phyloP scores from a whole-genome alignment of 1,140 invertebrate genomes.

The Wasmannia auropunctata region DNA sequence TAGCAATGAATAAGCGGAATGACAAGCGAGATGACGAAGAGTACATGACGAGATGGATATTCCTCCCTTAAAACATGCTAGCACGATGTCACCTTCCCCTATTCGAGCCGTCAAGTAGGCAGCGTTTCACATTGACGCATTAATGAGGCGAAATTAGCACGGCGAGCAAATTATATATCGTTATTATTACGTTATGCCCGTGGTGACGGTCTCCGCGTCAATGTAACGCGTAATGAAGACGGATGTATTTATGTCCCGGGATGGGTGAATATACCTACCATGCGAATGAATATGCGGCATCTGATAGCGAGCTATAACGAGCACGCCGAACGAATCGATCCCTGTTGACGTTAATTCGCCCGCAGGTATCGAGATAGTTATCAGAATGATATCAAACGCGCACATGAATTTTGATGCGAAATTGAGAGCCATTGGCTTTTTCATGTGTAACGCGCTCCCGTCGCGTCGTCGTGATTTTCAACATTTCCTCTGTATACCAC shows the following conservation, averaged over 20 bases:
- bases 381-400: slow-evolving; percentile 4
- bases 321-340: not conserved
- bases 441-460: not conserved
- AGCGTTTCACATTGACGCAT: slow-evolving; percentile 19
- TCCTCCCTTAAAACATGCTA: not conserved
- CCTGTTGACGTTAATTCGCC: slow-evolving; percentile 2
- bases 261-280: not conserved
- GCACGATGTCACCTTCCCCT: not conserved
- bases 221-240: slow-evolving; percentile 19
- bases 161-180: slow-evolving; percentile 2
- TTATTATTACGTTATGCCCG: slow-evolving; percentile 3
- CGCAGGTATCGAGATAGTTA: slow-evolving; percentile 7
- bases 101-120: not conserved
- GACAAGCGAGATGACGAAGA: not conserved
- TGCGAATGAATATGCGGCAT: not conserved
- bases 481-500: not conserved
- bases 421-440: slow-evolving; percentile 9
- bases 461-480: not conserved
- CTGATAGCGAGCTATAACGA: slow-evolving; percentile 5
- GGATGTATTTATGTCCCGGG: slow-evolving; percentile 14
- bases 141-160: slow-evolving; percentile 16
- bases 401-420: not conserved
- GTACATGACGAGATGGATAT: not conserved
- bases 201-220: not conserved
- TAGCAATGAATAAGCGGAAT: slow-evolving; percentile 41